phyloP scores from a whole-genome alignment of 2,888 invertebrate species.

The Petrolisthes manimaculis region DNA sequence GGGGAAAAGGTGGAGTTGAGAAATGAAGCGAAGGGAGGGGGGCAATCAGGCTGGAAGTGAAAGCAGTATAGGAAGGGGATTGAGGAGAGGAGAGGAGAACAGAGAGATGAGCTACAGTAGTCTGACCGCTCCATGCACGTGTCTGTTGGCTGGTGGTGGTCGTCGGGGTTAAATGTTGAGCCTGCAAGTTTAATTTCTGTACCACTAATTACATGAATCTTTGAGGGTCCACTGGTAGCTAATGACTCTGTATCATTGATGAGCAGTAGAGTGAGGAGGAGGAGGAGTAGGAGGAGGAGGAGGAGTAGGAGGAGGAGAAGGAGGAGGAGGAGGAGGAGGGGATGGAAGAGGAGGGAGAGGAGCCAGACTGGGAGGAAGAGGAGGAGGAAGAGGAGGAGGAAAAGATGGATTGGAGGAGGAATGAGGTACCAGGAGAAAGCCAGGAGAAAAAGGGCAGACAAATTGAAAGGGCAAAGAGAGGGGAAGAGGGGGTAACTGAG shows the following conservation, averaged over 20 bases:
- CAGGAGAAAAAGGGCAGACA: not conserved
- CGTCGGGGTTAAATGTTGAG: conserved; percentile 36
- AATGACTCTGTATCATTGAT: conserved; percentile 32
- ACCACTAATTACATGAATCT: conserved; percentile 27
- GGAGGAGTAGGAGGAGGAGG: not conserved
- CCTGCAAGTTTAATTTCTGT: conserved; percentile 25
- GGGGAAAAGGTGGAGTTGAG: not conserved
- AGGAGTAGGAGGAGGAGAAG: not conserved
- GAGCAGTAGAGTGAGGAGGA: not conserved
- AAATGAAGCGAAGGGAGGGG: not conserved
- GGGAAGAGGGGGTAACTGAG: not conserved
- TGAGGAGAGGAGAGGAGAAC: not conserved
- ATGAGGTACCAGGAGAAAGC: not conserved
- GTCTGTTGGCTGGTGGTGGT: not conserved
- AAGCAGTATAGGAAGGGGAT: not conserved
- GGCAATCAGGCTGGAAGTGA: not conserved
- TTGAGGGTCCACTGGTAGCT: conserved; percentile 13
- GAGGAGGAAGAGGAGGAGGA: not conserved
- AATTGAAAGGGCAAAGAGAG: too few relatives aligned
- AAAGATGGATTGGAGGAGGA: not conserved
- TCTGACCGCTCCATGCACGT: too few relatives aligned
- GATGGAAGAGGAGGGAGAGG: not conserved
- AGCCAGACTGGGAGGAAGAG: not conserved
- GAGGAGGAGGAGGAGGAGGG: not conserved
- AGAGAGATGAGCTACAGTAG: not conserved